Evolutionary conservation across 2,888 invertebrate genomes (phyloP), one percentile per base, ranked within the genome.

Genomic region (Ellobium chinense): DNA sequence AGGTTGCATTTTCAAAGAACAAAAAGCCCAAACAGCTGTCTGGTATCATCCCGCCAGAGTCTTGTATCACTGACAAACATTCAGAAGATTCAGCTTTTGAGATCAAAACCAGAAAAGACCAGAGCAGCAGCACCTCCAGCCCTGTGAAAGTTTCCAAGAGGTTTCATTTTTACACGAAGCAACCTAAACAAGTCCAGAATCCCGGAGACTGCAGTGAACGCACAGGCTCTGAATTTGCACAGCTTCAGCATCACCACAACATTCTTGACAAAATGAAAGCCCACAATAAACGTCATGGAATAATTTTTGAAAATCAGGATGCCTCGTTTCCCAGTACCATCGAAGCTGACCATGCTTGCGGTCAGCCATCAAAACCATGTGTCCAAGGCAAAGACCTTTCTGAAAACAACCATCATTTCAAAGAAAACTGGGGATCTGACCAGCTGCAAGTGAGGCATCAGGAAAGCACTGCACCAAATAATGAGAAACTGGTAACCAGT

Each of bases 111-210:
- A 29, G 14, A 7, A 65, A 56, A 39, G 73, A 79, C 39, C 72
- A 79, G 36, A 56, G 66, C 34, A 73, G 31, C 66, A 79, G 79
- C 36, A 73, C 73, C 1, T 54, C 63, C 21, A 78, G 79, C 21
- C 73, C 79, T n/a, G 37, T 73, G 14, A 79, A 73, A 73, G 56
- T 58, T 21, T 56, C 18, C 34, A 46, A 63, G 21, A 70, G 9
- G 24, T 54, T 72, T 27, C 46, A 63, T 9, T 63, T 39, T 27
- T n/a, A 27, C n/a, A 46, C 36, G 24, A 66, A 34, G 54, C 24
- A 31, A 54, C 4, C 27, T 4, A 76, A 36, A 24, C 21, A 18
- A 27, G 1, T 27, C 2, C 5, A 27, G 36, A 36, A 5, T 66
- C 27, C 1, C 3, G 24, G 1, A 3, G 46, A n/a, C 18, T 54